These are phyloP conservation scores for Aphodius sticticus DNA, from an alignment of 2,888 invertebrate species.

Conservation along the genomic window DNA sequence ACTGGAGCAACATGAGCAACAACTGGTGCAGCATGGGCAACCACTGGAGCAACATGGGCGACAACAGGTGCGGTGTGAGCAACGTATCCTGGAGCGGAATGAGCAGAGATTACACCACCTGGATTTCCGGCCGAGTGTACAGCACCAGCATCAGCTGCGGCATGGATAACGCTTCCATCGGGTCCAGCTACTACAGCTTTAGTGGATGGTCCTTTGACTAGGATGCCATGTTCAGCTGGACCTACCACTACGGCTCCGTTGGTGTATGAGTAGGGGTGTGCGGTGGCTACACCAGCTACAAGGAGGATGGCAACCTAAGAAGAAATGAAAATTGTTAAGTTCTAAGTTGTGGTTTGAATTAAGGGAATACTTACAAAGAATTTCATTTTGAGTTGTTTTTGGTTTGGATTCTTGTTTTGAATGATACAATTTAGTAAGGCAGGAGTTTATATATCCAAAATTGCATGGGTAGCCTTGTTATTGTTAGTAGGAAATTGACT, in stretches of 20 bases:
- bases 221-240: slow-evolving; percentile 52
- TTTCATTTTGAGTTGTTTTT: background rate
- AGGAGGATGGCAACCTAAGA: slow-evolving; percentile 46
- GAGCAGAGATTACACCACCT: slow-evolving; percentile 24
- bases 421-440: background rate
- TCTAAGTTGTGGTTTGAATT: background rate
- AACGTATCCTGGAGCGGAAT: slow-evolving; percentile 24
- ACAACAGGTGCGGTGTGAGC: slow-evolving; percentile 22
- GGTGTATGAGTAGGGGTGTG: slow-evolving; percentile 51
- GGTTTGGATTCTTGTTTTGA: background rate
- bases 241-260: slow-evolving; percentile 39
- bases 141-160: slow-evolving; percentile 48
- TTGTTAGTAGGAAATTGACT: background rate
- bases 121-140: slow-evolving; percentile 19
- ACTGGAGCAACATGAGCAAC: slow-evolving; percentile 34
- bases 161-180: slow-evolving; percentile 60
- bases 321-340: background rate
- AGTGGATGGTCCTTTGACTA: slow-evolving; percentile 51
- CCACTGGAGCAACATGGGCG: slow-evolving; percentile 56
- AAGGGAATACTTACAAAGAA: background rate
- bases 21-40: slow-evolving; percentile 52
- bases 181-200: slow-evolving; percentile 50
- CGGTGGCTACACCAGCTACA: slow-evolving; percentile 46
- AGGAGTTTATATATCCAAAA: background rate
- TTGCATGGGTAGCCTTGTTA: background rate